phyloP scores from a whole-genome alignment of 2,113 vertebrate species.

The Carassius auratus region DNA sequence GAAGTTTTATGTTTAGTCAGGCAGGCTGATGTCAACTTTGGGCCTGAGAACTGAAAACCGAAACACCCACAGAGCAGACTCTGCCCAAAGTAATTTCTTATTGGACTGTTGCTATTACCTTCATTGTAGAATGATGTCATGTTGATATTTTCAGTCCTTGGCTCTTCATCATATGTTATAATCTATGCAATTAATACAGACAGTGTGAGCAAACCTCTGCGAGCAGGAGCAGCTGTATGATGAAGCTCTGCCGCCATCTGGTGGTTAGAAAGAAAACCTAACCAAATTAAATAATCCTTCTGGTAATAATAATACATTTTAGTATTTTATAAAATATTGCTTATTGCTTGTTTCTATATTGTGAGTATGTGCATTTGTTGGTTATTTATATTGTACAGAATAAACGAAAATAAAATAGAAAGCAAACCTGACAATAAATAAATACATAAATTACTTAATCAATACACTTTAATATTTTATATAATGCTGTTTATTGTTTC shows the following conservation, averaged over 20 bases:
- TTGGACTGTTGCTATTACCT: neutral
- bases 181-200: neutral
- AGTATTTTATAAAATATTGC: neutral
- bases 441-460: too few species aligned
- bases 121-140: neutral
- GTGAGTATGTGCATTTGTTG: neutral
- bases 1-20: neutral
- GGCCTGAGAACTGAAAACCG: neutral
- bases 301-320: neutral
- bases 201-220: neutral
- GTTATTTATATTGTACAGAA: neutral
- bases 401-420: too few species aligned
- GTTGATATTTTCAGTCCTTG: neutral
- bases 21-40: neutral
- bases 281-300: neutral
- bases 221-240: neutral
- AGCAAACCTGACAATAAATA: neutral
- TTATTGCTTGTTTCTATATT: neutral
- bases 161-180: neutral
- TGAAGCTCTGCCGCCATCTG: constrained; percentile 6
- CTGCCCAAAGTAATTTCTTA: neutral
- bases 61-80: neutral
- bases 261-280: neutral
- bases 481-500: too few species aligned
- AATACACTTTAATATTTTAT: too few species aligned